Conservation (phyloP, 2,797 vertebrate genomes). For the Alauda arvensis region DNA sequence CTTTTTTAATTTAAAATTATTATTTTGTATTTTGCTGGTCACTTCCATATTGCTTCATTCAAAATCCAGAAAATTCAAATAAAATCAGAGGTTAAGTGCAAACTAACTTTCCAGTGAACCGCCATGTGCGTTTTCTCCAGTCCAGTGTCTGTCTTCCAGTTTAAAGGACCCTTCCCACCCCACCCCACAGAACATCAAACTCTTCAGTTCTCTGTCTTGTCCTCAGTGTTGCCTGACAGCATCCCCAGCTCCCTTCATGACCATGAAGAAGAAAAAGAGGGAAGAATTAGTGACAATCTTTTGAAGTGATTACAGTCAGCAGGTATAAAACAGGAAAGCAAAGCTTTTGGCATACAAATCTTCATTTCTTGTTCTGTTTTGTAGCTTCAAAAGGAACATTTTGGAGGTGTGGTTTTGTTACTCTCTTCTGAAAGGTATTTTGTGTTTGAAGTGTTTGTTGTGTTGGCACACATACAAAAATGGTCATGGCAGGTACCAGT, state of each 20-base stretch:
- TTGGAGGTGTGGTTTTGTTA: constrained; percentile 17
- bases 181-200: constrained; percentile 20
- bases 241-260: constrained; percentile 28
- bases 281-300: neutral
- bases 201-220: constrained; percentile 37
- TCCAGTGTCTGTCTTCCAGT: constrained; percentile 70
- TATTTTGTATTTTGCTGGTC: constrained; percentile 76
- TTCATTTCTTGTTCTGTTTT: constrained; percentile 26
- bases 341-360: constrained; percentile 44
- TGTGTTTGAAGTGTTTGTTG: constrained; percentile 11
- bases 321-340: constrained; percentile 44
- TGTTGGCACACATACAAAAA: constrained; percentile 34
- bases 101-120: constrained; percentile 75
- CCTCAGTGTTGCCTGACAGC: constrained; percentile 51
- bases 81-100: constrained; percentile 75
- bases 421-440: constrained; percentile 27
- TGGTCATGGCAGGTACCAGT: neutral
- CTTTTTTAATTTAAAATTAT: constrained; percentile 58
- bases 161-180: constrained; percentile 48
- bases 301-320: neutral
- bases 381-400: constrained; percentile 26
- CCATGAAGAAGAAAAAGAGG: constrained; percentile 24
- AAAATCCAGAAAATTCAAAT: constrained; percentile 78
- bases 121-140: constrained; percentile 61
- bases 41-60: constrained; percentile 84